Evolutionary conservation across 2,888 invertebrate species (phyloP), one percentile per base, ranked within the genome.

Genomic region (Torymus aiolomorphi): DNA sequence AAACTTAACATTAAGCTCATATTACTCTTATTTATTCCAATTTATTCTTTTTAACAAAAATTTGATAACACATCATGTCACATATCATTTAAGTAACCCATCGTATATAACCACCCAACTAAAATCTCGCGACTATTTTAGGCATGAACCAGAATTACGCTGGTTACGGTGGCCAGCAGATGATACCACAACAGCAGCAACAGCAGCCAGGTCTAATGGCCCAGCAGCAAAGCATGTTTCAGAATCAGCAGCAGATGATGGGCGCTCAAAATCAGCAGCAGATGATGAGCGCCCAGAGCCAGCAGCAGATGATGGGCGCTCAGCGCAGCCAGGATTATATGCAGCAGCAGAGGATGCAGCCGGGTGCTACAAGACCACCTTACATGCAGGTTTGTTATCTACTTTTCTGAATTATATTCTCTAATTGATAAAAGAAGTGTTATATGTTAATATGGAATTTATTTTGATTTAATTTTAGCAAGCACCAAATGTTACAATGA

Each of bases 401-500:
- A 13, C 5, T 54, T 74, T 54, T 66, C 63, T 54, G 13, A 18
- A 65, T 61, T 61, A 18, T 49, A 20, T 42, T 54, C 1, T 14
- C 5, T 18, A 0, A 49, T 20, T 57, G 2, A 2, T 56, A 63
- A 16, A 4, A 54, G 20, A 18, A 54, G 14, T 52, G n/a, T 42
- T 42, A 10, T 8, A 42, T 42, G 8, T 42, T 42, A 74, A 3
- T 20, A 49, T n/a, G n/a, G 18, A 54, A n/a, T 52, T 65, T 65
- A 14, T 14, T 24, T 10, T 52, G 52, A 54, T 31, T n/a, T 13
- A 67, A 65, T 59, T 57, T 16, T 13, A 82, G 70, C 81, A 95
- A 91, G 95, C 96, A 2, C 96, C 96, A 1, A 97, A 96, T 88
- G 96, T 96, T 1, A 96, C 96, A 0, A 96, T 96, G 96, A 95